These are phyloP conservation scores for Nothocercus nigrocapillus DNA, from an alignment of 2,113 vertebrate genomes.

Conservation along the genomic window DNA sequence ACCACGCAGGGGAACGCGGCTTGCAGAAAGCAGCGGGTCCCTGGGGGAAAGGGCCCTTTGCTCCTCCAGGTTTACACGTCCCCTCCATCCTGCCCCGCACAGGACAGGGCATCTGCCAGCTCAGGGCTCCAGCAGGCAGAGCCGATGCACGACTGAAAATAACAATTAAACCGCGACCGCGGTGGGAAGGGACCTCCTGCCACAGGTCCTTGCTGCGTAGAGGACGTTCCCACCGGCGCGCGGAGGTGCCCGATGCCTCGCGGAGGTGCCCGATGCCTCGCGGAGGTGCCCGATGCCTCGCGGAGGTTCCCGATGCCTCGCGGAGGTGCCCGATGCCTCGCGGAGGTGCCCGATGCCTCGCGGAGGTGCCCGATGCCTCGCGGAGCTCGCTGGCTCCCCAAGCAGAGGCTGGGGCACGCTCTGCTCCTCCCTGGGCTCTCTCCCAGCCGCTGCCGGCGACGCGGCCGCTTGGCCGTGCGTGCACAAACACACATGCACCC, in stretches of 20 bases:
- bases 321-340: not conserved
- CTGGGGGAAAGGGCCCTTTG: not conserved
- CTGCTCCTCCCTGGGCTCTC: not conserved
- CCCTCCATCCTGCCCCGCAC: accelerated
- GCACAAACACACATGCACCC: slow-evolving; percentile 4
- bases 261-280: too few relatives aligned
- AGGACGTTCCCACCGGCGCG: not conserved
- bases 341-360: not conserved
- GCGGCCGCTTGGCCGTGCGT: not conserved
- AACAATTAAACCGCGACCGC: too few relatives aligned
- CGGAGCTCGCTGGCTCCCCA: not conserved
- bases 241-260: not conserved
- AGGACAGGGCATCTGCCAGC: not conserved
- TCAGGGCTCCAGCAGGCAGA: not conserved
- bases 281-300: not conserved
- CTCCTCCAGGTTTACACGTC: not conserved
- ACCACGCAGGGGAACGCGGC: not conserved
- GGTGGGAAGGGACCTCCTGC: accelerated
- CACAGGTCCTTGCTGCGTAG: not conserved
- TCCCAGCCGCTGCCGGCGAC: not conserved
- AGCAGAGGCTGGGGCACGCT: not conserved
- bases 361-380: too few relatives aligned
- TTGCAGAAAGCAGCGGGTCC: not conserved
- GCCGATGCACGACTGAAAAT: not conserved
- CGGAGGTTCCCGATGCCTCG: too few relatives aligned